Conservation (phyloP, 2,113 vertebrate genomes). For the Physeter macrocephalus region DNA sequence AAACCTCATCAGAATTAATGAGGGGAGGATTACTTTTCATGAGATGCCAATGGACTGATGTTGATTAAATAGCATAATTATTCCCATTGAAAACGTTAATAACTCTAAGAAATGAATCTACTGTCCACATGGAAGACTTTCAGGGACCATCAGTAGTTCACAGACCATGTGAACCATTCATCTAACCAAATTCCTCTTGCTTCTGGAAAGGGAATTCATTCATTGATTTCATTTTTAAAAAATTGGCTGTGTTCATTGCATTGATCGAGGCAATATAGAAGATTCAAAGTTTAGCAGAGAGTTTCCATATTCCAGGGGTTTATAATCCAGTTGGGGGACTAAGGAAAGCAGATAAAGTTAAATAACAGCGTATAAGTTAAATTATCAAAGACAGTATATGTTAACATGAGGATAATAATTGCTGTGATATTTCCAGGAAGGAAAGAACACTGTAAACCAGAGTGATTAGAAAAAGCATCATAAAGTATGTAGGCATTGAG, state of each 20-base stretch:
- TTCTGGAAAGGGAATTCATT: slow-evolving; percentile 27
- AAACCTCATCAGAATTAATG: slow-evolving; percentile 46
- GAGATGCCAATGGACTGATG: slow-evolving; percentile 36
- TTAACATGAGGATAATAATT: neutral
- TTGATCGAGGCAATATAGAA: neutral
- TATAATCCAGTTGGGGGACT: slow-evolving; percentile 4
- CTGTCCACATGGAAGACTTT: slow-evolving; percentile 20
- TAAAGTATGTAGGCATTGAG: neutral
- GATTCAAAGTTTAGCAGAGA: neutral
- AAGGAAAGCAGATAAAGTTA: slow-evolving; percentile 24
- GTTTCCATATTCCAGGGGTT: slow-evolving; percentile 1
- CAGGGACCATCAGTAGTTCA: neutral
- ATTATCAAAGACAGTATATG: slow-evolving; percentile 1
- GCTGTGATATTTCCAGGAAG: neutral
- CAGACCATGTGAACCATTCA: neutral
- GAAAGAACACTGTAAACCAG: neutral
- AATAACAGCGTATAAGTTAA: neutral
- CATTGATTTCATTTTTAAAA: slow-evolving; percentile 10
- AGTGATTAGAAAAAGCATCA: slow-evolving; percentile 11
- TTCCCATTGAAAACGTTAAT: slow-evolving; percentile 42
- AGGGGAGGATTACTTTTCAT: slow-evolving; percentile 47
- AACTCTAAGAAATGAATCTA: slow-evolving; percentile 29
- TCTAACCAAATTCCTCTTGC: slow-evolving; percentile 3
- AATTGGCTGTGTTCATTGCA: neutral
- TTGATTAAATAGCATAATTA: slow-evolving; percentile 49